These are phyloP conservation scores for Cheilosia variabilis DNA, from an alignment of 2,888 invertebrate species.

Conservation along the genomic window DNA sequence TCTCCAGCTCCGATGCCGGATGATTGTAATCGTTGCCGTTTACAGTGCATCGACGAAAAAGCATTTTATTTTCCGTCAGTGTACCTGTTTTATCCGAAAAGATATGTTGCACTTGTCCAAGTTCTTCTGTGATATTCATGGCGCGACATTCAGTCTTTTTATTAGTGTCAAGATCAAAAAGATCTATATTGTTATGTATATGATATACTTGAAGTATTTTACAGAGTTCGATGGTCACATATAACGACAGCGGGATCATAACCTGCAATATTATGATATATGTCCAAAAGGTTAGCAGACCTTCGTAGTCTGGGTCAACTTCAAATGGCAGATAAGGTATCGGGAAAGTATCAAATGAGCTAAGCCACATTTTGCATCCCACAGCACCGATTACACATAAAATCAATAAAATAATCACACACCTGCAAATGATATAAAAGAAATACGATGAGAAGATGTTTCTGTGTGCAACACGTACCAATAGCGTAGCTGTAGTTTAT, in stretches of 20 bases:
- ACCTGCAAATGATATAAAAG: slow-evolving; percentile 83
- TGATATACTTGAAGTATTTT: slow-evolving; percentile 98
- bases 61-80: slow-evolving; percentile 98
- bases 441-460: slow-evolving; percentile 14
- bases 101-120: slow-evolving; percentile 97
- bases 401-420: slow-evolving; percentile 94
- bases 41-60: slow-evolving; percentile 95
- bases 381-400: slow-evolving; percentile 96
- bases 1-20: slow-evolving; percentile 88
- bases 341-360: slow-evolving; percentile 83
- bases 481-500: slow-evolving; percentile 67
- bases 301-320: slow-evolving; percentile 88
- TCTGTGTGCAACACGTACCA: not conserved
- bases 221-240: slow-evolving; percentile 98
- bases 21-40: slow-evolving; percentile 96
- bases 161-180: slow-evolving; percentile 93
- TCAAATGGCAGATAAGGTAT: slow-evolving; percentile 88
- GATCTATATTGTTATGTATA: slow-evolving; percentile 94
- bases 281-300: slow-evolving; percentile 96
- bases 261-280: slow-evolving; percentile 98
- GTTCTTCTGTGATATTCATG: slow-evolving; percentile 97
- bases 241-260: slow-evolving; percentile 98
- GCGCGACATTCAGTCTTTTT: slow-evolving; percentile 95
- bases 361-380: slow-evolving; percentile 94
- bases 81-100: slow-evolving; percentile 99